phyloP scores from a whole-genome alignment of 2,888 invertebrate species.

The Trilocha varians region DNA sequence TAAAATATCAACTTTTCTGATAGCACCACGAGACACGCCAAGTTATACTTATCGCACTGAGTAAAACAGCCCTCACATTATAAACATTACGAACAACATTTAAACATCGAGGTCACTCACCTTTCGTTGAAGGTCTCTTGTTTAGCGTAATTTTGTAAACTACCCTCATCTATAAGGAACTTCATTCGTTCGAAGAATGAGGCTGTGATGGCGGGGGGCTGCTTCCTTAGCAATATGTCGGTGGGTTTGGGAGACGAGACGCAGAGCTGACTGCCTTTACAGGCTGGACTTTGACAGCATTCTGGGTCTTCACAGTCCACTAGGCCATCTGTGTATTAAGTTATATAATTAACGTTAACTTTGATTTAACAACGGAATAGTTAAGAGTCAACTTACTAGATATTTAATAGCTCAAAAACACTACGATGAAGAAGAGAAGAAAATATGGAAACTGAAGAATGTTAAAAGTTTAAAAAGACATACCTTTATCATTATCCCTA shows the following conservation, averaged over 20 bases:
- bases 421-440: too few species aligned
- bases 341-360: background rate
- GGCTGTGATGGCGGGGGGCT: conserved; percentile 96
- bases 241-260: conserved; percentile 96
- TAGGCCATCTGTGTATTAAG: conserved; percentile 87
- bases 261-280: conserved; percentile 91
- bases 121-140: conserved; percentile 97
- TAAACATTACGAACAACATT: conserved; percentile 22
- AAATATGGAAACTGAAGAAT: too few species aligned
- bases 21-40: too few species aligned
- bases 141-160: conserved; percentile 97
- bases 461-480: background rate
- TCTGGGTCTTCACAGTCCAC: conserved; percentile 99
- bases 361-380: too few species aligned
- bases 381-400: too few species aligned
- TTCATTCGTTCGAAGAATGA: conserved; percentile 99
- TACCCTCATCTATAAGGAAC: conserved; percentile 98
- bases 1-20: too few species aligned
- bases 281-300: conserved; percentile 89
- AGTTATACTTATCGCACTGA: too few species aligned
- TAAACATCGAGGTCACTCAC: conserved; percentile 77
- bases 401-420: too few species aligned
- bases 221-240: conserved; percentile 94
- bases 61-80: too few species aligned
- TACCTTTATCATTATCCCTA: conserved; percentile 98